Percentiles rank a stretch among this genome's conserved stretches.
phyloP scores from a whole-genome alignment of 2,113 vertebrate species.

The Dipodomys spectabilis region DNA sequence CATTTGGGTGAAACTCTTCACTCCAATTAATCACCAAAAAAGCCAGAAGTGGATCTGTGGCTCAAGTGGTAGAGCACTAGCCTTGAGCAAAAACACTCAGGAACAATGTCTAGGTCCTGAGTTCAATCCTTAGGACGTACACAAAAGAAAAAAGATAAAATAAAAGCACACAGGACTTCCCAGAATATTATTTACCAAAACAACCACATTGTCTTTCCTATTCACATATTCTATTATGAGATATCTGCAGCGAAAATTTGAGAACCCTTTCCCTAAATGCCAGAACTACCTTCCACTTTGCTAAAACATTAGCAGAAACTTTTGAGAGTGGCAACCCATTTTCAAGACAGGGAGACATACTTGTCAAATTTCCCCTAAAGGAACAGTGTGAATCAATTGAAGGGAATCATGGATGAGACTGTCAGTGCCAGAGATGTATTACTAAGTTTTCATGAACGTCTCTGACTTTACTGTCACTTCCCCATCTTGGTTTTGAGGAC shows the following conservation, averaged over 20 bases:
- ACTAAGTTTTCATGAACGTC: background rate
- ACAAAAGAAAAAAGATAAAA: too few relatives aligned
- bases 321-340: conserved; percentile 59
- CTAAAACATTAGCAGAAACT: conserved; percentile 54
- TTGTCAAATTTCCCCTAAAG: conserved; percentile 57
- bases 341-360: background rate
- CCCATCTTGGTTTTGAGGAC: conserved; percentile 23
- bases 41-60: too few relatives aligned
- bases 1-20: too few relatives aligned
- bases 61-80: too few relatives aligned
- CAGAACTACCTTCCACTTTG: conserved; percentile 57
- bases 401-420: conserved; percentile 3
- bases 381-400: background rate
- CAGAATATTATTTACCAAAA: conserved; percentile 61
- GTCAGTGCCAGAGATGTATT: background rate
- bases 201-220: background rate
- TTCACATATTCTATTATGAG: background rate
- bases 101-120: too few relatives aligned
- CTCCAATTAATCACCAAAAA: too few relatives aligned
- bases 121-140: too few relatives aligned
- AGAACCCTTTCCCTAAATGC: conserved; percentile 54
- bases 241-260: conserved; percentile 34
- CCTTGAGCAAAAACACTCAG: too few relatives aligned
- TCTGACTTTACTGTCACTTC: conserved; percentile 9
- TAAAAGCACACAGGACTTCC: conserved; percentile 20